Percentiles rank a stretch among this genome's conserved stretches.
Evolutionary conservation across 2,888 invertebrate species (phyloP).

Genomic region (Dolomedes plantarius): DNA sequence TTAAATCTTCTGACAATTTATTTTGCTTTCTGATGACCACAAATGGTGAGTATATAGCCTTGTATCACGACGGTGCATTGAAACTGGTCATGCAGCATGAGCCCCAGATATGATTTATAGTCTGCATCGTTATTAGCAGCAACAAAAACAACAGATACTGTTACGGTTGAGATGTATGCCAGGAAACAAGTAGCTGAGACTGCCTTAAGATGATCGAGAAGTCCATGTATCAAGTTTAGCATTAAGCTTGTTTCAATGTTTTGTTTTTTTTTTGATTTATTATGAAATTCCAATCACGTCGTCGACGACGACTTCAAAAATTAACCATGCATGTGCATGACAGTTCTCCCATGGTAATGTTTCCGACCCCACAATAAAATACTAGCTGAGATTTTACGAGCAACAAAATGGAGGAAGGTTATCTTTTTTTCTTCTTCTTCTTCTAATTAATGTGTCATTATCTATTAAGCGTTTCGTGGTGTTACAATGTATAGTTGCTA

Average conservation of each 20-base stretch:
- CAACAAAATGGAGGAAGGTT: background rate
- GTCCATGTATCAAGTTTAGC: conserved; percentile 12
- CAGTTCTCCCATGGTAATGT: conserved; percentile 27
- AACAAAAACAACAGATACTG: conserved; percentile 34
- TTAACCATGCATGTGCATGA: conserved; percentile 41
- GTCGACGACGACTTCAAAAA: conserved; percentile 6
- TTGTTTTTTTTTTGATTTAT: conserved; percentile 27
- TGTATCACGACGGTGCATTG: background rate
- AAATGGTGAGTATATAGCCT: conserved; percentile 25
- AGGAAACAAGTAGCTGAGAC: conserved; percentile 9
- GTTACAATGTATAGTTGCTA: background rate
- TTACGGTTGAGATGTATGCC: conserved; percentile 28
- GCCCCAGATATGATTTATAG: conserved; percentile 25
- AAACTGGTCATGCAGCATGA: conserved; percentile 19
- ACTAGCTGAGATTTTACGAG: conserved; percentile 30
- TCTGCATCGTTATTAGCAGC: background rate
- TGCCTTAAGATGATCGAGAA: conserved; percentile 2
- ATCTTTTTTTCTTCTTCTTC: background rate
- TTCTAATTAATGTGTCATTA: background rate
- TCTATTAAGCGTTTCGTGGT: background rate
- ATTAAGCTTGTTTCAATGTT: conserved; percentile 20
- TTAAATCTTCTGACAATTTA: no score
- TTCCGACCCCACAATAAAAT: conserved; percentile 38
- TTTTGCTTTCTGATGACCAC: background rate
- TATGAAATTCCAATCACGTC: conserved; percentile 43